Evolutionary conservation across 1,140 invertebrate species (phyloP), one percentile per base, ranked within the genome.

Genomic region (Papilio machaon): DNA sequence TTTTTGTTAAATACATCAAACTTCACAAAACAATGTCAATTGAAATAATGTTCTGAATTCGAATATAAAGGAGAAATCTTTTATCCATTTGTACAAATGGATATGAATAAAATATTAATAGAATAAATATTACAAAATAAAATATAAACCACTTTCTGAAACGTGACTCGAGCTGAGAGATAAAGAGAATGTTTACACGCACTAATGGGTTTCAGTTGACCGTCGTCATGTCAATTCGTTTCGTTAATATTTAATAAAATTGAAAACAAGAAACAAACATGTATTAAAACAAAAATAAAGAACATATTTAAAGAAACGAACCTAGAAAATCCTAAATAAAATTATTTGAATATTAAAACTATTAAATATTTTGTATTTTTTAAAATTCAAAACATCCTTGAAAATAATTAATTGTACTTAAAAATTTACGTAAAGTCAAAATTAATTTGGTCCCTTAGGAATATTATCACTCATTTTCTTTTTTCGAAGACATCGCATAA

Each of bases 61-160:
- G 17, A 54, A 54, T 17, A 4, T 0, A 43, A 43, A 7, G 38
- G 38, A 43, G 38, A 43, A 30, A 30, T 30, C 23, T 30, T 30
- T 30, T 30, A 30, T 30, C 2, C 23, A 30, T 30, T 30, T 30
- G 60, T 67, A 4, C 23, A 67, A 13, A 67, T 60, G 23, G 23
- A 30, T 30, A 23, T 67, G 54, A 81, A 80, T 54, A n/a, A 82
- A 75, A 79, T 17, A 70, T 74, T 81, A 74, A 79, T 73, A 76
- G 78, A 70, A 64, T 64, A 64, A 30, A 70, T 70, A 17, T 38
- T 70, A 6, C 64, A 70, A 70, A 70, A 70, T 70, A 17, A 17
- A 54, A 70, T 35, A 67, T 64, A 30, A 70, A 70, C 30, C 64
- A 70, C 64, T 70, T 70, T 70, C 4, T 70, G 64, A 70, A 70